Percentiles rank a stretch among this genome's conserved stretches.
phyloP scores from a whole-genome alignment of 2,113 vertebrate genomes.

The Conger conger region DNA sequence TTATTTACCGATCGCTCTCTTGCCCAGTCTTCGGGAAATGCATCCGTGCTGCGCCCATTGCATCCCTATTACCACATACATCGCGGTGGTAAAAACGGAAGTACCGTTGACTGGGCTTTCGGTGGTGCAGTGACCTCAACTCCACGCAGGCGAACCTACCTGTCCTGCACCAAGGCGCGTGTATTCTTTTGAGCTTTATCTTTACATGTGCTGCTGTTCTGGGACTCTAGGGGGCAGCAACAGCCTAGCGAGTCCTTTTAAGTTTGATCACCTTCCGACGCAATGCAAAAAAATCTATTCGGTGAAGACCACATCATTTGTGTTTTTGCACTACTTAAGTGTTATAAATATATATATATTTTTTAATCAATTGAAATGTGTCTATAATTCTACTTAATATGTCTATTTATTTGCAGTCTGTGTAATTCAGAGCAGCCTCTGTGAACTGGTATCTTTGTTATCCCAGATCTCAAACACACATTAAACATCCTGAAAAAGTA shows the following conservation, averaged over 20 bases:
- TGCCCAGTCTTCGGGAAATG: not conserved
- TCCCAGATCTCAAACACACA: not conserved
- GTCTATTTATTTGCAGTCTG: slow-evolving; percentile 74
- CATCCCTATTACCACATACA: not conserved
- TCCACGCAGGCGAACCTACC: no score
- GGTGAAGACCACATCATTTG: slow-evolving; percentile 50
- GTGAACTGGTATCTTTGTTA: slow-evolving; percentile 46
- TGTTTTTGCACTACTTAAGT: slow-evolving; percentile 73
- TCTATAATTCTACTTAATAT: slow-evolving; percentile 56
- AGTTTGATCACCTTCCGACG: no score
- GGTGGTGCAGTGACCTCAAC: not conserved
- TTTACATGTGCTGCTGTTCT: not conserved
- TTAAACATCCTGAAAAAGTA: not conserved
- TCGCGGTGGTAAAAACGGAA: no score
- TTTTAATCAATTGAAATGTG: slow-evolving; percentile 61
- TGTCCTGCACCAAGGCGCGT: not conserved
- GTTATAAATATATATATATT: slow-evolving; percentile 67
- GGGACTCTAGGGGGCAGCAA: slow-evolving; percentile 18
- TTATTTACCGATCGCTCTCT: not conserved
- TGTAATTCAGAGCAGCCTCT: slow-evolving; percentile 73
- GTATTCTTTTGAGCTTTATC: not conserved
- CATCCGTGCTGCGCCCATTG: not conserved
- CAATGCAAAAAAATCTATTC: slow-evolving; percentile 44
- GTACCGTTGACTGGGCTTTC: not conserved
- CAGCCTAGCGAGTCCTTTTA: no score